Conservation (phyloP, 2,113 vertebrate species). For the Propithecus coquereli region DNA sequence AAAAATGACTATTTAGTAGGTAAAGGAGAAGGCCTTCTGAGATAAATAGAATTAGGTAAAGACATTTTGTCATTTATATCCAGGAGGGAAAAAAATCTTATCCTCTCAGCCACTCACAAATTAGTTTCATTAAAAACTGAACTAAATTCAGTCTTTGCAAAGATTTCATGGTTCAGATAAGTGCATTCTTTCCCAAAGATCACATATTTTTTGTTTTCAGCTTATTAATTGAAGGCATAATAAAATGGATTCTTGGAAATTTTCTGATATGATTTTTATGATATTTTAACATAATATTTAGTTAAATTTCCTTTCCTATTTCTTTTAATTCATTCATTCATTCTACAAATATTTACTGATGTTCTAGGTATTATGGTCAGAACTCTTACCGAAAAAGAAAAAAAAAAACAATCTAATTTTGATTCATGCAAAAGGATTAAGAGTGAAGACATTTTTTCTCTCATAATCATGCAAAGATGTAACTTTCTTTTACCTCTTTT, state of each 20-base stretch:
- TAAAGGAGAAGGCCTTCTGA: slow-evolving; percentile 38
- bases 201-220: slow-evolving; percentile 25
- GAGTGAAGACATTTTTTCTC: background rate
- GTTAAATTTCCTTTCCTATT: background rate
- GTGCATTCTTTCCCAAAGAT: background rate
- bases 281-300: background rate
- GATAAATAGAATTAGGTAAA: slow-evolving; percentile 55
- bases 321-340: background rate
- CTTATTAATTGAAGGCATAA: slow-evolving; percentile 26
- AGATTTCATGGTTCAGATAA: background rate
- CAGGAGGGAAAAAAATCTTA: background rate
- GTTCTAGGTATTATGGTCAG: background rate
- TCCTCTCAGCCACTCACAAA: background rate
- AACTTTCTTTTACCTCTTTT: slow-evolving; percentile 44
- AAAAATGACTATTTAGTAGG: background rate
- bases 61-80: background rate
- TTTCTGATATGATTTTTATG: background rate
- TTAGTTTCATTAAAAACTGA: slow-evolving; percentile 18
- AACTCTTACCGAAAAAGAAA: background rate
- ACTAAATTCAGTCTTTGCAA: background rate
- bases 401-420: too few species aligned
- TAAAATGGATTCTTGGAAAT: slow-evolving; percentile 4
- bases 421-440: background rate
- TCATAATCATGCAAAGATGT: background rate
- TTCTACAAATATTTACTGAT: background rate